phyloP scores from a whole-genome alignment of 2,113 vertebrate genomes.

The Pelmatolapia mariae region DNA sequence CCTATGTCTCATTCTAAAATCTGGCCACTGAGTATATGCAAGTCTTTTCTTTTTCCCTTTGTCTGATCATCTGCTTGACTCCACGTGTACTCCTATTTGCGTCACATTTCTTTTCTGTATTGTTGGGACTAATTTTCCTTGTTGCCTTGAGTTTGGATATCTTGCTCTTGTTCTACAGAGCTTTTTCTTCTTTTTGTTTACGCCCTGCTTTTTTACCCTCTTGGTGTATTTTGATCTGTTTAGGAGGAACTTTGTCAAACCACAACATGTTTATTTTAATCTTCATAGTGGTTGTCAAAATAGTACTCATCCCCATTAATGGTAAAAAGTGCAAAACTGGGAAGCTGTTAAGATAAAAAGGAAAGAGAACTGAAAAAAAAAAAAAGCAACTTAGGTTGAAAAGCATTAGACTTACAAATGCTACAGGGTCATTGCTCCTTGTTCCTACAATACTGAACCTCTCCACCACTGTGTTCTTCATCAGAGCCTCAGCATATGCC shows the following conservation, averaged over 20 bases:
- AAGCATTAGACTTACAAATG: conserved; percentile 78
- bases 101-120: neutral
- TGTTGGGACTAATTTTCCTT: neutral
- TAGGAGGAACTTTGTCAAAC: neutral
- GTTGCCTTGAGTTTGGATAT: neutral
- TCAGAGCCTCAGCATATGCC: conserved; percentile 87
- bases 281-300: neutral
- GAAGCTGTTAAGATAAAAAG: neutral
- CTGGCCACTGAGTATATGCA: neutral
- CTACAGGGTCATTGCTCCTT: conserved; percentile 91
- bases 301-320: neutral
- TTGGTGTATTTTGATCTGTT: neutral
- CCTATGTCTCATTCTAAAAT: neutral
- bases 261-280: neutral
- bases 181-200: neutral
- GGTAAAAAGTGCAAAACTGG: neutral
- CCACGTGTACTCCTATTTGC: neutral
- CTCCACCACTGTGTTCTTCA: conserved; percentile 84
- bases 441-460: conserved; percentile 96
- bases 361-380: neutral
- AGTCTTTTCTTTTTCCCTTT: neutral
- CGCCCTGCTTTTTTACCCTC: neutral
- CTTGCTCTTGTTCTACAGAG: neutral
- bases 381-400: neutral
- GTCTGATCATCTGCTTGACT: neutral